These are phyloP conservation scores for Chaetodon trifasciatus DNA, from an alignment of 2,797 vertebrate genomes.

Conservation along the genomic window DNA sequence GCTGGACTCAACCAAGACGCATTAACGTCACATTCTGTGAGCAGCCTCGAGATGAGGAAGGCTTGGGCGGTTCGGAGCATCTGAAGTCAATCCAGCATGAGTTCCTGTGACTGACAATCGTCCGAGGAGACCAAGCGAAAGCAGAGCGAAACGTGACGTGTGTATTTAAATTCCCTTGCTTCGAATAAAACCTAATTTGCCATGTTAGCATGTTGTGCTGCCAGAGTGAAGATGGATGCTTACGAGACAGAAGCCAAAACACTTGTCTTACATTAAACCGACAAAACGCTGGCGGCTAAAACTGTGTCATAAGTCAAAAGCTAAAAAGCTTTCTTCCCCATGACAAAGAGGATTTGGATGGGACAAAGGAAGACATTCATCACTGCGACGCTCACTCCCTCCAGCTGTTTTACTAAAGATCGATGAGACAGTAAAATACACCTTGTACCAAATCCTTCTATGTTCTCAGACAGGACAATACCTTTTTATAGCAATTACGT, in stretches of 20 bases:
- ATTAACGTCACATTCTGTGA: slow-evolving; percentile 59
- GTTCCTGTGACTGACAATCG: slow-evolving; percentile 33
- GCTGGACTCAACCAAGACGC: slow-evolving; percentile 43
- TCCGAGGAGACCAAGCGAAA: slow-evolving; percentile 38
- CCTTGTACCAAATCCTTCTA: slow-evolving; percentile 20
- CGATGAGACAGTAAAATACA: slow-evolving; percentile 55
- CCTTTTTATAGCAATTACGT: slow-evolving; percentile 26
- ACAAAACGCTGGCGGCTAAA: slow-evolving; percentile 55
- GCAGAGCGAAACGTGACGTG: slow-evolving; percentile 28
- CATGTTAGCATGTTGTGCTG: slow-evolving; percentile 32
- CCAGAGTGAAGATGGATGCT: slow-evolving; percentile 55
- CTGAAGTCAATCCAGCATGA: slow-evolving; percentile 40
- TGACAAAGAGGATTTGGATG: slow-evolving; percentile 64
- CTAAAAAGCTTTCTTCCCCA: slow-evolving; percentile 35
- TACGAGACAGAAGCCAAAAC: slow-evolving; percentile 45
- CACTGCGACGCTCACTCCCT: slow-evolving; percentile 53
- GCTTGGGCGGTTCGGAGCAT: slow-evolving; percentile 26
- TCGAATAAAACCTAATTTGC: slow-evolving; percentile 41
- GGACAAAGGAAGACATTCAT: slow-evolving; percentile 73
- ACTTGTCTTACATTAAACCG: slow-evolving; percentile 52
- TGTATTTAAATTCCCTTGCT: slow-evolving; percentile 37
- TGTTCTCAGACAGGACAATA: slow-evolving; percentile 28
- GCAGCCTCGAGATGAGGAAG: slow-evolving; percentile 17
- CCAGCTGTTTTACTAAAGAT: slow-evolving; percentile 51
- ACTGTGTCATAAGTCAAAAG: slow-evolving; percentile 41